A percentile compares a stretch with the other conserved stretches of the same genome.
Conservation (phyloP, 2,888 invertebrate genomes). For the Drosophila phalerata region DNA sequence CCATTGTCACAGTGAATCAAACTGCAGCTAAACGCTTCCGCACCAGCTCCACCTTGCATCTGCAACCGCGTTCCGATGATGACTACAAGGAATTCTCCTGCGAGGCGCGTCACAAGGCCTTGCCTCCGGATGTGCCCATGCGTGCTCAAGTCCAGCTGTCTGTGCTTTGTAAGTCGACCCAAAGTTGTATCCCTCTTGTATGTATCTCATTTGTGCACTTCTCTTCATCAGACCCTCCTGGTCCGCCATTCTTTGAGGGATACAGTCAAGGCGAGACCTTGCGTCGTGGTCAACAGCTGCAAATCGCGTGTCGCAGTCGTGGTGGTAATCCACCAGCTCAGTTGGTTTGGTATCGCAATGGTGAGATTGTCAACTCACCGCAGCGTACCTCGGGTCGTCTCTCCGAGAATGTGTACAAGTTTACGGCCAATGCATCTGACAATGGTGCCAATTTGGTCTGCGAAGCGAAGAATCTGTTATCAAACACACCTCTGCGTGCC, state of each 20-base stretch:
- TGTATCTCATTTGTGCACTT: neutral
- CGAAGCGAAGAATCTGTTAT: constrained; percentile 83
- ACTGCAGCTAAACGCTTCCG: constrained; percentile 79
- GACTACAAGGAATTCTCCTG: constrained; percentile 84
- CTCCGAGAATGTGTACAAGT: constrained; percentile 83
- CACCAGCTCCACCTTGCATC: constrained; percentile 76
- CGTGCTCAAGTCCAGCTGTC: constrained; percentile 83
- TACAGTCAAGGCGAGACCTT: constrained; percentile 81
- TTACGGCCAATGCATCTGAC: constrained; percentile 77
- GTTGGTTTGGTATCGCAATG: constrained; percentile 83
- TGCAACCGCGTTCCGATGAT: constrained; percentile 82
- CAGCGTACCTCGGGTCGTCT: constrained; percentile 84
- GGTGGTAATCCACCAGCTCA: constrained; percentile 84
- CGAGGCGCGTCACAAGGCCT: constrained; percentile 83
- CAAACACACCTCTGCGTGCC: constrained; percentile 77
- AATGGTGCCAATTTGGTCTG: constrained; percentile 82
- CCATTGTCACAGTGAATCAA: constrained; percentile 79
- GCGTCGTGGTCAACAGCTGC: constrained; percentile 82
- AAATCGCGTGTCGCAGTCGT: constrained; percentile 84
- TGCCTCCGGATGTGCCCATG: constrained; percentile 84
- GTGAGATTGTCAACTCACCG: constrained; percentile 77
- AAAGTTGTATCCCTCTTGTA: too few species aligned
- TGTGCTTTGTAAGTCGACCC: constrained; percentile 80
- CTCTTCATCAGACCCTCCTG: constrained; percentile 79
- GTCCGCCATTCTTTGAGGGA: constrained; percentile 84